These are phyloP conservation scores for Carabus problematicus DNA, from an alignment of 2,888 invertebrate genomes.

Conservation along the genomic window DNA sequence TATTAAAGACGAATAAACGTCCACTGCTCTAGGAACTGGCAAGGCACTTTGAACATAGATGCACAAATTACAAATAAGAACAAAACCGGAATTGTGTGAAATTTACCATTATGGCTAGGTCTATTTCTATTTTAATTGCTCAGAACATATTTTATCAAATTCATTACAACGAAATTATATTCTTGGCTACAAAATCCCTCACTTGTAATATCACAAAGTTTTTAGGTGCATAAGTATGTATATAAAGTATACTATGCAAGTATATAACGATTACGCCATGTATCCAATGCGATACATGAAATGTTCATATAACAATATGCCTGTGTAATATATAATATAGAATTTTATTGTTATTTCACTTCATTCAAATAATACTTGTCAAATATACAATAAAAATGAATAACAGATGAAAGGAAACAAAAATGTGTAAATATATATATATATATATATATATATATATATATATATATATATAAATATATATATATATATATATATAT, in stretches of 20 bases:
- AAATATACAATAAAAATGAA: too few relatives aligned
- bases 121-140: slow-evolving; percentile 21
- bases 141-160: slow-evolving; percentile 28
- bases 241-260: slow-evolving; percentile 3
- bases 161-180: slow-evolving; percentile 31
- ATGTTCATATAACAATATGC: slow-evolving; percentile 28
- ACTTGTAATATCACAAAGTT: slow-evolving; percentile 34
- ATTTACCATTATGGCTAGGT: slow-evolving; percentile 11
- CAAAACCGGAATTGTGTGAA: slow-evolving; percentile 3
- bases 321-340: slow-evolving; percentile 58
- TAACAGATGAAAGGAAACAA: too few relatives aligned
- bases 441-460: too few relatives aligned
- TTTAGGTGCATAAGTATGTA: slow-evolving; percentile 26
- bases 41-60: too few relatives aligned
- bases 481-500: too few relatives aligned
- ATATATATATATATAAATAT: too few relatives aligned
- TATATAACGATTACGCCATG: slow-evolving; percentile 17
- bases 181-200: slow-evolving; percentile 30
- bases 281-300: slow-evolving; percentile 16
- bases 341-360: slow-evolving; percentile 60
- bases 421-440: slow-evolving; percentile 48
- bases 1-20: too few relatives aligned
- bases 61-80: slow-evolving; percentile 13
- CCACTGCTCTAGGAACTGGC: too few relatives aligned
- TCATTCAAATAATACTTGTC: slow-evolving; percentile 59